Conservation (phyloP, 2,888 invertebrate genomes). For the Drosophila crucigera region DNA sequence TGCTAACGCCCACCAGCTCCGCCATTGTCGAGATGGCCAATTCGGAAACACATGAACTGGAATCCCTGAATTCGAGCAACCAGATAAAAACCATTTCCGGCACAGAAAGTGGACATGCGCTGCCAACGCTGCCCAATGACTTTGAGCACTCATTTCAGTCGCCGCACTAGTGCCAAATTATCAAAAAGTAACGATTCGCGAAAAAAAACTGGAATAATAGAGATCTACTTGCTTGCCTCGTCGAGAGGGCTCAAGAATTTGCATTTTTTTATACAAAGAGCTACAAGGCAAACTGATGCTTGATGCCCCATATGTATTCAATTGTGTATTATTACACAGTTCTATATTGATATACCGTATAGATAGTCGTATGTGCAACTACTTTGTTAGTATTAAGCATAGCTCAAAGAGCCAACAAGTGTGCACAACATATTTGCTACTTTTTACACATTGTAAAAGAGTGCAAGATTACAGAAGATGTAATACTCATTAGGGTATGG, state of each 20-base stretch:
- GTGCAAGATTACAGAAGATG: conserved; percentile 6
- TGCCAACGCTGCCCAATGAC: conserved; percentile 70
- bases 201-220: neutral
- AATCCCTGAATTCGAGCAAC: conserved; percentile 84
- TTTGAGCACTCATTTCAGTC: conserved; percentile 81
- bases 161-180: conserved; percentile 51
- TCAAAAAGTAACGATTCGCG: conserved; percentile 7
- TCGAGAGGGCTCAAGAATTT: conserved; percentile 21
- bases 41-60: conserved; percentile 85
- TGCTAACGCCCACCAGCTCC: conserved; percentile 84
- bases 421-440: conserved; percentile 16
- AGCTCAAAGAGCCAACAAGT: conserved; percentile 12
- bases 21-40: conserved; percentile 84
- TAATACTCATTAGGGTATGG: conserved; percentile 26
- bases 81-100: conserved; percentile 84
- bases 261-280: conserved; percentile 47
- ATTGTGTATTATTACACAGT: conserved; percentile 29
- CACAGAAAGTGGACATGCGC: conserved; percentile 75
- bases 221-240: conserved; percentile 6
- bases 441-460: conserved; percentile 41
- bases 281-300: neutral
- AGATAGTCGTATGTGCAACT: conserved; percentile 26
- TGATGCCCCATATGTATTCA: conserved; percentile 35
- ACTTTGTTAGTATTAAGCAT: conserved; percentile 45
- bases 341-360: conserved; percentile 44